Evolutionary conservation across 2,888 invertebrate genomes (phyloP).

Genomic region (Eristalinus sepulchralis): DNA sequence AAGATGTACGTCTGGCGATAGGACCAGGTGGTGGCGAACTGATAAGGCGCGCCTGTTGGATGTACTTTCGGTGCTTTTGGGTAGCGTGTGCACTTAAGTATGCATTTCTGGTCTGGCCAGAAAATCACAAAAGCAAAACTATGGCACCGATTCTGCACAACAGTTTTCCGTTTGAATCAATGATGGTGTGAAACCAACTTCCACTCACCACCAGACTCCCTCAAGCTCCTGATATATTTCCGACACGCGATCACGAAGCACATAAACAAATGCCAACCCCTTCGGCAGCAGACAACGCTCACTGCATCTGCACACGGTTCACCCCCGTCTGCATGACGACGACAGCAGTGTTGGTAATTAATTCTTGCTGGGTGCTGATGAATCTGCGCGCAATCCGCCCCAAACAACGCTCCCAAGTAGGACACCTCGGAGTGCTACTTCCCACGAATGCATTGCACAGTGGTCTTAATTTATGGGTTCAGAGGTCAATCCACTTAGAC

Average conservation of each 20-base stretch:
- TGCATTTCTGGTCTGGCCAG: no score
- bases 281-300: background rate
- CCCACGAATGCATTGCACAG: conserved; percentile 9
- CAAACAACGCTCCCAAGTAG: background rate
- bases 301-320: background rate
- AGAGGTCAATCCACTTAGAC: conserved; percentile 46
- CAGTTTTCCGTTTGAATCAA: no score
- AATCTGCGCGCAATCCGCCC: background rate
- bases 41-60: background rate
- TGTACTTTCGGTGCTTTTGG: background rate
- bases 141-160: no score
- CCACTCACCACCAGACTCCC: background rate
- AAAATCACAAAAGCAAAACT: no score
- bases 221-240: background rate
- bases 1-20: background rate
- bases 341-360: background rate
- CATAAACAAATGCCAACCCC: background rate
- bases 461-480: conserved; percentile 40
- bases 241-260: background rate
- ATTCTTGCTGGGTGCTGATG: background rate
- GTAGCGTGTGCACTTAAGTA: background rate
- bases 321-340: background rate
- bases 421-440: background rate
- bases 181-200: background rate
- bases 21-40: background rate